phyloP scores from a whole-genome alignment of 2,888 invertebrate genomes.

The Mongoloraphidia duomilia region DNA sequence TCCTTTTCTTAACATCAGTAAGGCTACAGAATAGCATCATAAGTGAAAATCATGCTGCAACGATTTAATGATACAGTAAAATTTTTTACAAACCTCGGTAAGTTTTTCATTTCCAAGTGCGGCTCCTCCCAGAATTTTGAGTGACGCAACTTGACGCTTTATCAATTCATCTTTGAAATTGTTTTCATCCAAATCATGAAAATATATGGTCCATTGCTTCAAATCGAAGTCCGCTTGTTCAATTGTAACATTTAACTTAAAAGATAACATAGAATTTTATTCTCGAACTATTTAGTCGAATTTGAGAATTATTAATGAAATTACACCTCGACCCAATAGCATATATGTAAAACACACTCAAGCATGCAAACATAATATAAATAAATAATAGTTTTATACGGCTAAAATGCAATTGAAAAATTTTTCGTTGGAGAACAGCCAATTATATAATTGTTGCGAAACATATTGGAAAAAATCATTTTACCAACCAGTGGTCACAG shows the following conservation, averaged over 20 bases:
- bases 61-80: neutral
- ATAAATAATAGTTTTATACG: too few species aligned
- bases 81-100: constrained; percentile 21
- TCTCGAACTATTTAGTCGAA: neutral
- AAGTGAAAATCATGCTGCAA: too few species aligned
- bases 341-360: too few species aligned
- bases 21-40: too few species aligned
- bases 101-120: constrained; percentile 28
- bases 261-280: constrained; percentile 1
- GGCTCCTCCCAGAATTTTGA: constrained; percentile 33
- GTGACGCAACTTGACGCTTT: constrained; percentile 29
- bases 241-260: constrained; percentile 20
- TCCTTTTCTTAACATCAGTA: too few species aligned
- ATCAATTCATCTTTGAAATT: constrained; percentile 27
- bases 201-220: constrained; percentile 27
- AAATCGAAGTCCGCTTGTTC: constrained; percentile 25
- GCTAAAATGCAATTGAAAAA: too few species aligned
- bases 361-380: too few species aligned
- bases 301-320: neutral
- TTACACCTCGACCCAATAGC: too few species aligned
- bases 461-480: too few species aligned
- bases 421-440: too few species aligned
- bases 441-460: too few species aligned
- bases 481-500: too few species aligned
- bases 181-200: constrained; percentile 23